Base-by-base conservation (phyloP, 53 echinoderm and acorn worm species). In the Echinarachnius parma region DNA sequence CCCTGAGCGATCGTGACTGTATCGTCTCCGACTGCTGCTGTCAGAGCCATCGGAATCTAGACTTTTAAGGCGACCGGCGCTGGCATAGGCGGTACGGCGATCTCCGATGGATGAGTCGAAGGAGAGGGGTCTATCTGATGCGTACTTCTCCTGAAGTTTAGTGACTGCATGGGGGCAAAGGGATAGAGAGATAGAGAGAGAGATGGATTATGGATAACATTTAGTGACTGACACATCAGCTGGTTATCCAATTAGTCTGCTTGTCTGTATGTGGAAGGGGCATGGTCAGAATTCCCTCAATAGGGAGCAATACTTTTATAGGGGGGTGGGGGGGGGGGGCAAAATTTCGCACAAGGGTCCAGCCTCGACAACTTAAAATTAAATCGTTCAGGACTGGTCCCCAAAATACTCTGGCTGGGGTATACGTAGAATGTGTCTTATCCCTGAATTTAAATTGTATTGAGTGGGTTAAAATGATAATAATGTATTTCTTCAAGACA, bases 71-170 rank as follows among this genome's bases (percentile, higher is more conserved):
- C 56, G 56, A 57, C 74, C 56, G 24, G 74, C 55, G 74, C 36
- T 72, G 10, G 35, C 69, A 19, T 56, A 72, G 37, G 74, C 74
- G 54, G 44, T 28, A 5, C 74, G 74, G 4, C 74, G 55, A 53
- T 69, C 69, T 10, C 18, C 52, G 74, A 27, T 15, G 42, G 74
- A 72, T 72, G 83, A 77, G 45, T 83, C 83, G 49, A 83, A 67
- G 42, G 83, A 83, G 49, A 67, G 66, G 22, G 83, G 77, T 25
- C 83, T 66, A 36, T 83, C 77, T 19, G 48, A 64, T 67, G 60
- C 55, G 16, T 67, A 83, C 64, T 75, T 80, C 55, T 80, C 80
- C 11, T 75, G 64, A 9, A 85, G 66, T 59, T 80, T 80, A 16
- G 86, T 75, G 18, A 85, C 85, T 85, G 80, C n/a, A 18, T 15